Conservation (phyloP, 2,113 vertebrate genomes). For the Ictalurus furcatus region DNA sequence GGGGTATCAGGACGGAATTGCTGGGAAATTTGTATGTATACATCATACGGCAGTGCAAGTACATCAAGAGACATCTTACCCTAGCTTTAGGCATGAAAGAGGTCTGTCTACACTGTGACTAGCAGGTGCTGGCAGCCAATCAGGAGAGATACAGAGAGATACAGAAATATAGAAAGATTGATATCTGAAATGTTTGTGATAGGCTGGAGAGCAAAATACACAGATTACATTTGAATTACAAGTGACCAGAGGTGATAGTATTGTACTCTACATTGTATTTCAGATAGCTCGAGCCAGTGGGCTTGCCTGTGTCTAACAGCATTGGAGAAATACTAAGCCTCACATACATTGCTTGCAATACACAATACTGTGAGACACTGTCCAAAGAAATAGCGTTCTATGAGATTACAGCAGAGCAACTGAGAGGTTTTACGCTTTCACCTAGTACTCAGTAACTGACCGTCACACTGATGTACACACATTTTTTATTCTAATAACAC, state of each 20-base stretch:
- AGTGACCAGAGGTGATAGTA: background rate
- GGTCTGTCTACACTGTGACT: no score
- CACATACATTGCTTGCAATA: background rate
- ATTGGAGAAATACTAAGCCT: background rate
- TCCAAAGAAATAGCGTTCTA: background rate
- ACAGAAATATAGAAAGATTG: background rate
- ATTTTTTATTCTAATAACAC: background rate
- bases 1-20: background rate
- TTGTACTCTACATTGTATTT: background rate
- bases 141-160: background rate
- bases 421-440: background rate
- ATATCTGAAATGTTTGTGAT: background rate
- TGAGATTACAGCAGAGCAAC: background rate
- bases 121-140: background rate
- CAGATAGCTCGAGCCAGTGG: background rate
- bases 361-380: background rate
- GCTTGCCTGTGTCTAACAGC: background rate
- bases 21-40: background rate
- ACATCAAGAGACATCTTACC: background rate
- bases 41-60: background rate
- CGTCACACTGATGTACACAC: background rate
- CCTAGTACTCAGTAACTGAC: no score
- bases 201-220: background rate
- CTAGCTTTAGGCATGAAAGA: background rate
- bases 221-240: background rate